These are phyloP conservation scores for Oscheius sp. DNA, from an alignment of 1,140 invertebrate genomes.

Conservation along the genomic window DNA sequence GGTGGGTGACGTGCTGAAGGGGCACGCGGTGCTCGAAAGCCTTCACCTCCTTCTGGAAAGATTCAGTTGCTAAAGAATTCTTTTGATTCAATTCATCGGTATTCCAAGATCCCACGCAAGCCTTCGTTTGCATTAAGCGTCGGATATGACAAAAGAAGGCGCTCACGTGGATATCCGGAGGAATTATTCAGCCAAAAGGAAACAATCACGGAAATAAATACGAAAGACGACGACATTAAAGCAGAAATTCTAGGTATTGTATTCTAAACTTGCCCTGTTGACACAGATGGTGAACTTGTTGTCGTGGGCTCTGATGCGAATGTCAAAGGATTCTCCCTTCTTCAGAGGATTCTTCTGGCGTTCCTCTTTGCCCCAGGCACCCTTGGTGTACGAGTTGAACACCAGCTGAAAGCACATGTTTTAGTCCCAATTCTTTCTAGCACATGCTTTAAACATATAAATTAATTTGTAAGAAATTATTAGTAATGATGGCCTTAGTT, in stretches of 20 bases:
- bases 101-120: too few species aligned
- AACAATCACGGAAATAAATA: too few species aligned
- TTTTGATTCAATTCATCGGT: too few species aligned
- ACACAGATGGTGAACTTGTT: conserved; percentile 36
- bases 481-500: not conserved
- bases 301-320: conserved; percentile 41
- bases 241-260: too few species aligned
- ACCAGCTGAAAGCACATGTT: conserved; percentile 30
- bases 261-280: conserved; percentile 17
- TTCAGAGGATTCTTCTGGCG: conserved; percentile 38
- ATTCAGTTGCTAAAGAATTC: not conserved
- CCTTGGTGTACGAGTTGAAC: conserved; percentile 41
- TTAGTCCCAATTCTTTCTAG: not conserved
- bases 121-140: too few species aligned
- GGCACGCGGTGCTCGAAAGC: conserved; percentile 45
- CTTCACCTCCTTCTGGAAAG: conserved; percentile 43
- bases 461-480: not conserved
- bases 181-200: too few species aligned
- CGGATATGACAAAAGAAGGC: too few species aligned
- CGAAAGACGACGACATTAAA: too few species aligned
- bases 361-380: conserved; percentile 41
- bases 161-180: too few species aligned
- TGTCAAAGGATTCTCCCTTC: conserved; percentile 40
- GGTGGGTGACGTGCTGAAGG: conserved; percentile 36
- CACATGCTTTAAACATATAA: not conserved